These are phyloP conservation scores for Collichthys lucidus DNA, from an alignment of 2,113 vertebrate species.

Conservation along the genomic window DNA sequence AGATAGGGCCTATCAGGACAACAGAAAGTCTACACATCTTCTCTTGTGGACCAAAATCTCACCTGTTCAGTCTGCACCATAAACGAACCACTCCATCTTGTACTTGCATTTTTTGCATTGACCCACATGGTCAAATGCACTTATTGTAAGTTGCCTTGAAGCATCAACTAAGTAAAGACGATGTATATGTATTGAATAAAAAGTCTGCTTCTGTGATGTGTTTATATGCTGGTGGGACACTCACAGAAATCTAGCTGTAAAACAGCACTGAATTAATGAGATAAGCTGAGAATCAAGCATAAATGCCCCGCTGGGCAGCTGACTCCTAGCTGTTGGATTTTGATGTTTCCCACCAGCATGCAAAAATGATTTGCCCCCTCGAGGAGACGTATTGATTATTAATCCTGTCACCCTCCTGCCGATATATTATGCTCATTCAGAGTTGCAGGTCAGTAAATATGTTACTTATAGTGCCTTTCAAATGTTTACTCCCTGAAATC, in stretches of 20 bases:
- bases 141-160: neutral
- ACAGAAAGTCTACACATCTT: too few species aligned
- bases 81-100: too few species aligned
- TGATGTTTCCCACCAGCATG: neutral
- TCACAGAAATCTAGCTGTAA: neutral
- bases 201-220: neutral
- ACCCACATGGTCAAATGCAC: neutral
- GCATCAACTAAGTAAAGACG: neutral
- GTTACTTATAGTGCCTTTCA: neutral
- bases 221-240: neutral
- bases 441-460: neutral
- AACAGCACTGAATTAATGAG: neutral
- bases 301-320: neutral
- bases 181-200: neutral
- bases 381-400: constrained; percentile 11
- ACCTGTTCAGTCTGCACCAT: too few species aligned
- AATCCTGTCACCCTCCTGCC: constrained; percentile 10
- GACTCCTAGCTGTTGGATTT: neutral
- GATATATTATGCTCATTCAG: neutral
- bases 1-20: too few species aligned
- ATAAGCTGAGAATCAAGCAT: neutral
- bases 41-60: too few species aligned
- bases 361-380: neutral
- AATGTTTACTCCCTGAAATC: neutral
- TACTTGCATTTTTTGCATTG: neutral